Percentiles rank a stretch among this genome's conserved stretches.
Conservation (phyloP, 2,797 vertebrate genomes). For the Paratrypauchen microcephalus region DNA sequence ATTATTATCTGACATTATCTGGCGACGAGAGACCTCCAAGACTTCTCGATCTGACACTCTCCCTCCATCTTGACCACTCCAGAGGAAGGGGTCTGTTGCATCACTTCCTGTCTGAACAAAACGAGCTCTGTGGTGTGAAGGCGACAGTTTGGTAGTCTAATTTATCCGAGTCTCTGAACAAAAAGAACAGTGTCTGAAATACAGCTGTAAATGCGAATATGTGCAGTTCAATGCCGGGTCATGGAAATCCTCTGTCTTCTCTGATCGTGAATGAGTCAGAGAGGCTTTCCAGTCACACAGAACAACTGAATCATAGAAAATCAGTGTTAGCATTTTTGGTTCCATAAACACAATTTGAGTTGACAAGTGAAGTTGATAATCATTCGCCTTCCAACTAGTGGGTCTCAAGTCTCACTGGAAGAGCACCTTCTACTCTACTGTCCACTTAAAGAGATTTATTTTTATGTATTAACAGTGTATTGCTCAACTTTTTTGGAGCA, state of each 20-base stretch:
- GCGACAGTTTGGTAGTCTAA: not conserved
- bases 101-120: slow-evolving; percentile 70
- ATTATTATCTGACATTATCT: slow-evolving; percentile 51
- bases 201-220: slow-evolving; percentile 14
- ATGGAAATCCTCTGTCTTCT: not conserved
- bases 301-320: not conserved
- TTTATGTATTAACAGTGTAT: too few relatives aligned
- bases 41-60: slow-evolving; percentile 36
- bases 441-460: too few relatives aligned
- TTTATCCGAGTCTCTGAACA: slow-evolving; percentile 52
- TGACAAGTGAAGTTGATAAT: too few relatives aligned
- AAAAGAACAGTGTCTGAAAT: slow-evolving; percentile 56
- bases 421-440: too few relatives aligned
- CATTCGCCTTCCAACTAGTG: too few relatives aligned
- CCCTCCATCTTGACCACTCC: slow-evolving; percentile 35
- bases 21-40: slow-evolving; percentile 39
- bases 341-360: too few relatives aligned
- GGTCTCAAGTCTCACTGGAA: too few relatives aligned
- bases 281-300: not conserved
- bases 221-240: not conserved
- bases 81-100: slow-evolving; percentile 46
- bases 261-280: too few relatives aligned
- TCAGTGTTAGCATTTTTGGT: too few relatives aligned
- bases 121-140: slow-evolving; percentile 52
- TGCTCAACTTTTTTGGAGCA: too few relatives aligned